These are phyloP conservation scores for Platyrinchus mystaceus DNA, from an alignment of 2,797 vertebrate species.

Conservation along the genomic window DNA sequence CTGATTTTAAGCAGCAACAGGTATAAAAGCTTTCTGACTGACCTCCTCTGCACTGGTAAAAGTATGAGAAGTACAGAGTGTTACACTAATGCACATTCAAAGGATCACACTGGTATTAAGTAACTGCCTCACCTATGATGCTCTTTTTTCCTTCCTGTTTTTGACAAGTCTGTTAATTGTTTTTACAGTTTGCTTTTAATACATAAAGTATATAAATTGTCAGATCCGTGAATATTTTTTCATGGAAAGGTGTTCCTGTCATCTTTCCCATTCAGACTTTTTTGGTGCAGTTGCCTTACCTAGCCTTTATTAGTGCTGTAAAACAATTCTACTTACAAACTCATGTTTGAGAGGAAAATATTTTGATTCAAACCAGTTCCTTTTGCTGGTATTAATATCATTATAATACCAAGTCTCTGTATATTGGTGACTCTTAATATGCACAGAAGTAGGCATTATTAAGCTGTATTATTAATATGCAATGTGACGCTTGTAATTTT, in stretches of 20 bases:
- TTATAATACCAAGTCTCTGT: not conserved
- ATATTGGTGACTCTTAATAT: not conserved
- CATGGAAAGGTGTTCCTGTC: not conserved
- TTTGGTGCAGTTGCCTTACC: not conserved
- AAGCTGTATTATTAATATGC: not conserved
- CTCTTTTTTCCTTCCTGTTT: not conserved
- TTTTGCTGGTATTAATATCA: not conserved
- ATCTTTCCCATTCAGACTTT: not conserved
- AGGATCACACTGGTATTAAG: not conserved
- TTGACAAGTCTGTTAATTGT: not conserved
- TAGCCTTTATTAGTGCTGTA: not conserved
- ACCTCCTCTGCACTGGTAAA: constrained; percentile 9
- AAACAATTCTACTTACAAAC: not conserved
- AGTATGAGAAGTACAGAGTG: not conserved
- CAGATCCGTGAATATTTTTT: not conserved
- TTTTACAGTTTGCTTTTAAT: not conserved
- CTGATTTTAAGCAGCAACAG: constrained; percentile 94
- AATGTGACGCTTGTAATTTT: constrained; percentile 44
- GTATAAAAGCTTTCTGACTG: constrained; percentile 73
- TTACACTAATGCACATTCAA: not conserved
- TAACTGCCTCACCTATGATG: not conserved
- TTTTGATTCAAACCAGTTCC: not conserved
- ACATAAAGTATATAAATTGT: not conserved
- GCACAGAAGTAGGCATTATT: not conserved
- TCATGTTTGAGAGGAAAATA: not conserved